Conservation (phyloP, 35 echinoderm and acorn worm genomes). For the Nesometra sesokonis region DNA sequence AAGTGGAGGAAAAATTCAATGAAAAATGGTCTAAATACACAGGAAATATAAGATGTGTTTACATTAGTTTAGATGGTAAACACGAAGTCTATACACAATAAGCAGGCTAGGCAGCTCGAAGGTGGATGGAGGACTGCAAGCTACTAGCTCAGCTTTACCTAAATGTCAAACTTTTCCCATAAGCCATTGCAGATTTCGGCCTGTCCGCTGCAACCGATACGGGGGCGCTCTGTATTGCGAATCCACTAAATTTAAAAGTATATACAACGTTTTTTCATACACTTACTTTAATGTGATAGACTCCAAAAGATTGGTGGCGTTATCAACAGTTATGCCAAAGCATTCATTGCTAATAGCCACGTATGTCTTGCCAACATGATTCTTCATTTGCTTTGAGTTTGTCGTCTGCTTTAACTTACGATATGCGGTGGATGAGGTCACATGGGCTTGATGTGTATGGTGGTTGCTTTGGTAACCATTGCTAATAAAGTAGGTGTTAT, state of each 20-base stretch:
- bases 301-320: slow-evolving; percentile 16
- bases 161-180: too few species aligned
- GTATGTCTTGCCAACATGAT: not conserved
- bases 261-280: not conserved
- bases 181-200: too few species aligned
- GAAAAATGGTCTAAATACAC: too few species aligned
- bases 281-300: slow-evolving; percentile 52
- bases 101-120: too few species aligned
- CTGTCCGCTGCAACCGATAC: too few species aligned
- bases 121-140: too few species aligned
- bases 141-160: too few species aligned
- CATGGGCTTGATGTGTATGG: not conserved
- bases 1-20: too few species aligned
- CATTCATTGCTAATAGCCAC: slow-evolving; percentile 43
- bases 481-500: slow-evolving; percentile 11
- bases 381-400: not conserved
- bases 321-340: slow-evolving; percentile 34
- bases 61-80: not conserved
- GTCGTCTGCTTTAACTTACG: not conserved
- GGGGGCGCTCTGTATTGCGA: too few species aligned
- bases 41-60: not conserved
- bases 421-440: slow-evolving; percentile 9
- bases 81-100: too few species aligned
- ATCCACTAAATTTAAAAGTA: too few species aligned
- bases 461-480: not conserved